Base-by-base conservation (phyloP, 1,140 invertebrate genomes). In the Manduca sexta region DNA sequence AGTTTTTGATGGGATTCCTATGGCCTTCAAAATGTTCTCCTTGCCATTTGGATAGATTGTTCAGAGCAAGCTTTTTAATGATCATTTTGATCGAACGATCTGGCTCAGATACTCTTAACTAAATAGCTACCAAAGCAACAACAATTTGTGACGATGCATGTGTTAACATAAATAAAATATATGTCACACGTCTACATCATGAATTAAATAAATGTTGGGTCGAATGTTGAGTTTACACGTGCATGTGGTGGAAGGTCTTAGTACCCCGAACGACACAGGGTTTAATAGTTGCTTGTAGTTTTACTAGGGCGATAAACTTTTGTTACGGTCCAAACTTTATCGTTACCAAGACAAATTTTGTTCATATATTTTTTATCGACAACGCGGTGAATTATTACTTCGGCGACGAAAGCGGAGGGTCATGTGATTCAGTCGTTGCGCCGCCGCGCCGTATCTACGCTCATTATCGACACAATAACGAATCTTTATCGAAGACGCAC, bases 361-460 rank as follows among this genome's bases (percentile, higher is more conserved):
- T 64, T 64, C 53, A 64, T 47, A 56, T 55, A 52, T 64, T 64
- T 64, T 60, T 64, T 60, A 48, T 49, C 41, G 48, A 53, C 30
- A 52, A 21, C 42, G 50, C 52, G 49, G 49, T 56, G 60, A 59
- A 49, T 59, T 63, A 63, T 45, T 47, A 43, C 15, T 21, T 40
- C 35, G 34, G 29, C 34, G 21, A 45, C 31, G 34, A 44, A 33
- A 58, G 49, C 49, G 49, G 37, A 56, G 55, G 44, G 44, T 48
- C 54, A 52, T 56, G 54, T 60, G 51, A 64, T 63, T 64, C 44
- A 50, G 46, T 57, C 60, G 63, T 66, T 54, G 56, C 43, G 50
- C 40, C 52, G n/a, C n/a, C n/a, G 56, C 50, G 49, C 52, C 61
- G 64, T 68, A 67, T 60, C 61, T 55, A 53, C 63, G 67, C 57